Evolutionary conservation across 2,797 vertebrate genomes (phyloP).

Genomic region (Discoglossus pictus): DNA sequence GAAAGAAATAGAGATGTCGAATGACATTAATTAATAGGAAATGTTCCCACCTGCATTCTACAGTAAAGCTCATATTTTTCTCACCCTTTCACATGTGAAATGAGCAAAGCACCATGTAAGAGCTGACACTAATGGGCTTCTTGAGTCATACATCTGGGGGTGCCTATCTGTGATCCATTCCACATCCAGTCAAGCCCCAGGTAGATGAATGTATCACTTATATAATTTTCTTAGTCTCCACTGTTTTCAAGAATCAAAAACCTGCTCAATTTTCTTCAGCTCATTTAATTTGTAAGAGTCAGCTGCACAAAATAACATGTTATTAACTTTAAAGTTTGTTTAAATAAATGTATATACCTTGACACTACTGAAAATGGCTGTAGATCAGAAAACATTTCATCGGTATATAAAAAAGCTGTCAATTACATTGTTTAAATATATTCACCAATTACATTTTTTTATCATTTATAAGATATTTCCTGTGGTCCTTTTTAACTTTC

Average conservation of each 20-base stretch:
- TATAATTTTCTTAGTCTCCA: constrained; percentile 38
- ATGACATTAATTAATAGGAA: constrained; percentile 45
- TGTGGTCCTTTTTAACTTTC: no score
- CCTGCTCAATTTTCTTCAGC: constrained; percentile 28
- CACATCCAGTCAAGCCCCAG: constrained; percentile 41
- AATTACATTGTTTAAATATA: no score
- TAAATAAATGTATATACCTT: constrained; percentile 17
- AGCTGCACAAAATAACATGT: constrained; percentile 23
- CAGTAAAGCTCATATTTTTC: constrained; percentile 36
- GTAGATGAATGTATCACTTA: constrained; percentile 33
- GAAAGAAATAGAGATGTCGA: constrained; percentile 26
- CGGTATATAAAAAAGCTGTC: no score
- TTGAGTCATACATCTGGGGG: constrained; percentile 45
- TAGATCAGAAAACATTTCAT: no score
- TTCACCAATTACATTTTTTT: no score
- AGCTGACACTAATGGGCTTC: constrained; percentile 45
- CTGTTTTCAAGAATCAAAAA: constrained; percentile 16
- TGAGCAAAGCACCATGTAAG: constrained; percentile 25
- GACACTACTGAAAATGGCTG: no score
- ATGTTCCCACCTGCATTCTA: constrained; percentile 36
- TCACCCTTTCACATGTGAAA: constrained; percentile 23
- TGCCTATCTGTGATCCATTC: constrained; percentile 43
- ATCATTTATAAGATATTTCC: no score
- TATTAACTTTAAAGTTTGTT: constrained; percentile 27
- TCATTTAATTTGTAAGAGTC: constrained; percentile 38